phyloP scores from a whole-genome alignment of 1,140 invertebrate species.

The Atopsyche davidsoni region DNA sequence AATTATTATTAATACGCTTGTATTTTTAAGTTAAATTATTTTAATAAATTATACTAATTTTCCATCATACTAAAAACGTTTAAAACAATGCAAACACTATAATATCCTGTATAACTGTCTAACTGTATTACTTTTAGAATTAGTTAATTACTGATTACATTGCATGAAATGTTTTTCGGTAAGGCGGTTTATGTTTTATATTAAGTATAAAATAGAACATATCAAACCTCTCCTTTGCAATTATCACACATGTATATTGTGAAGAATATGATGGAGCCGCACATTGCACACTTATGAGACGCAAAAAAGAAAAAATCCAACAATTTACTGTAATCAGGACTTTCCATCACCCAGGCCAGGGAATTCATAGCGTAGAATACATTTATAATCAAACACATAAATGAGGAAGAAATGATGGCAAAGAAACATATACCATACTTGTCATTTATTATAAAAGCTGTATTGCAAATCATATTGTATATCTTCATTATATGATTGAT shows the following conservation, averaged over 20 bases:
- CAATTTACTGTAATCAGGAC: background rate
- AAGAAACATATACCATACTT: constrained; percentile 2
- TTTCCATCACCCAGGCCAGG: background rate
- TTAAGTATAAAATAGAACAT: background rate
- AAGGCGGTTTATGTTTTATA: too few species aligned
- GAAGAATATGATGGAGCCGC: background rate
- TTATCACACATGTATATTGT: background rate
- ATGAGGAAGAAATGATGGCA: background rate
- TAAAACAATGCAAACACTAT: too few species aligned
- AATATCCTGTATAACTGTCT: too few species aligned
- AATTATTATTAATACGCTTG: too few species aligned
- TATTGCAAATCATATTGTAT: constrained; percentile 3
- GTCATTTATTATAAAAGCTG: background rate
- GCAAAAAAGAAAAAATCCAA: background rate
- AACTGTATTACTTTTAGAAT: too few species aligned
- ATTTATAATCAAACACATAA: constrained; percentile 4
- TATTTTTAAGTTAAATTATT: background rate
- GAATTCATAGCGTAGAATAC: constrained; percentile 5
- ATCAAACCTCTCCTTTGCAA: constrained; percentile 9
- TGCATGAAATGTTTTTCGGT: too few species aligned
- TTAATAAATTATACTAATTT: background rate
- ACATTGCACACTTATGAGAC: background rate
- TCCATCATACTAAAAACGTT: too few species aligned
- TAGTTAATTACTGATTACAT: too few species aligned
- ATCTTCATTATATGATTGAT: too few species aligned